phyloP scores from a whole-genome alignment of 2,113 vertebrate species.

The Stictonetta naevosa region DNA sequence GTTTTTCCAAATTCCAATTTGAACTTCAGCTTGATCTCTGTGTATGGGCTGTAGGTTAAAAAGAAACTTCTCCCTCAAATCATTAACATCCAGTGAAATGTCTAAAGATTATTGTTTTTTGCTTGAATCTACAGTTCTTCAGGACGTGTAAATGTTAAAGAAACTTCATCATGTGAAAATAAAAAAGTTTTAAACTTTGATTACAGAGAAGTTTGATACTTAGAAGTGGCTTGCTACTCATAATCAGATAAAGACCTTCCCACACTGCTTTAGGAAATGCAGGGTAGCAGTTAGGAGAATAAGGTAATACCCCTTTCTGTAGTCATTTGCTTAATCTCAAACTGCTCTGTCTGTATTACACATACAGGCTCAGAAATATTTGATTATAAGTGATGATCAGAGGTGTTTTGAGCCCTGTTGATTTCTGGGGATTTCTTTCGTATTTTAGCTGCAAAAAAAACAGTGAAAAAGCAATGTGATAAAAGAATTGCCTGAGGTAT shows the following conservation, averaged over 20 bases:
- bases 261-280: neutral
- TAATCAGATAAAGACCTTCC: neutral
- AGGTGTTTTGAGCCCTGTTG: neutral
- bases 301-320: neutral
- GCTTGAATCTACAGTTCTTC: neutral
- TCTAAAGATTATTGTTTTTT: neutral
- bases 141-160: neutral
- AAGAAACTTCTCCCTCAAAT: neutral
- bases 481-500: neutral
- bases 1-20: neutral
- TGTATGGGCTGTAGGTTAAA: neutral
- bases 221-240: neutral
- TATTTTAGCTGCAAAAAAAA: neutral
- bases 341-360: neutral
- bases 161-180: neutral
- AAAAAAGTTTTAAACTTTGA: neutral
- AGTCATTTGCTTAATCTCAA: neutral
- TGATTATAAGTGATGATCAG: neutral
- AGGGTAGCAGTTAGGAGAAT: neutral
- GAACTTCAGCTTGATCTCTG: neutral
- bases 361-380: neutral
- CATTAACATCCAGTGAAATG: neutral
- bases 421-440: neutral
- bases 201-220: neutral
- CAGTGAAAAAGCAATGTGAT: neutral